Evolutionary conservation across 2,113 vertebrate genomes (phyloP), one percentile per base, ranked within the genome.

Genomic region (Phylloscopus whistleri): DNA sequence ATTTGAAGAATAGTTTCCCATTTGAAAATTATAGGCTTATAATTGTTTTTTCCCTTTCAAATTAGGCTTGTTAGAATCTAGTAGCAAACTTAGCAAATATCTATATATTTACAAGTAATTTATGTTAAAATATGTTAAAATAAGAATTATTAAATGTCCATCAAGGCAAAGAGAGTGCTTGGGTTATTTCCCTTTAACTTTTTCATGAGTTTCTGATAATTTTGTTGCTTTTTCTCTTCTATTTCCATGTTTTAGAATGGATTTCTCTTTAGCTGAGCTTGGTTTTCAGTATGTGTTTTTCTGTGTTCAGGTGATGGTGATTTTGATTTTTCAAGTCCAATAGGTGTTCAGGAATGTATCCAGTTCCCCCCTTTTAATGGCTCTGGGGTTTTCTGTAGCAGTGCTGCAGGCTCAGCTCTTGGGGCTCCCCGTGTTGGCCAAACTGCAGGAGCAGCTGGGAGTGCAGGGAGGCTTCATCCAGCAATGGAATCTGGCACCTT

Each of bases 401-500:
- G 60, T 27, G 14, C 31, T 41, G 62, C 11, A 55, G 59, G 13
- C 35, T 31, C 9, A 48, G 14, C 30, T 59, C 3, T 8, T 37
- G 55, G 33, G 37, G 51, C 18, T 64, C n/a, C 19, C 17, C 6
- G 44, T 17, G 33, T 2, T n/a, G 70, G 37, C 31, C 76, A 35
- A 53, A 30, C 8, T 53, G n/a, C 18, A 6, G 0, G 3, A 66
- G 37, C 18, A 35, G 23, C 12, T 58, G 30, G 0, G 17, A 26
- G 11, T 4, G 55, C 52, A 16, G 9, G 52, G 46, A 41, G 53
- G 24, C 46, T 84, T 41, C 22, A 13, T 9, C 9, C 53, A 26
- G 19, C 24, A 12, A 0, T 4, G 28, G 39, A 26, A 51, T 5
- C 48, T 27, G 22, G 6, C 11, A 11, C 55, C 51, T 23, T 43